Evolutionary conservation across 1,140 invertebrate genomes (phyloP), one percentile per base, ranked within the genome.

Genomic region (Gonatopus flavifemur): DNA sequence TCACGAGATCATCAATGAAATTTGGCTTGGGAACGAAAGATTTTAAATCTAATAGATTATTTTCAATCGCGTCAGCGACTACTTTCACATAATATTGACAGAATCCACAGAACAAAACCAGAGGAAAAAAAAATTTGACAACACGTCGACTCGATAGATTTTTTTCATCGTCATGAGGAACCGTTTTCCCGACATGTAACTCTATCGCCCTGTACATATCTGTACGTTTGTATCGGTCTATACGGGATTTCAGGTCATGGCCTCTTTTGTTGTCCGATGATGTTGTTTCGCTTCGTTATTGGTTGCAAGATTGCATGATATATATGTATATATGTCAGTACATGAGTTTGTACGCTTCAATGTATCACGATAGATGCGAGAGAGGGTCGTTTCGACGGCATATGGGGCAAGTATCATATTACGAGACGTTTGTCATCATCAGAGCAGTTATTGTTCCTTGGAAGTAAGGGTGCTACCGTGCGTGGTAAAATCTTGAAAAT

Each of bases 361-460:
- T 46, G 57, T 59, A 54, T 51, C 47, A 38, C 40, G 42, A 56
- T 49, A 43, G 49, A 53, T 53, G 35, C 30, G 16, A n/a, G 54
- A 28, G 50, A 66, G 69, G 71, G 70, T 69, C 59, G 53, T 47
- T 63, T 64, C n/a, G 55, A 49, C 57, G 46, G 64, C 64, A 72
- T 75, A 74, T 75, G 75, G 74, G 72, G 55, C 59, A 40, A 37
- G 62, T 76, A 77, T 77, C 73, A 56, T 55, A 57, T 77, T 77
- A 72, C 74, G 42, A 62, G 64, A 69, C 73, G 72, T 77, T 77
- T 77, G 69, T 77, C 72, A 76, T 77, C 70, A 77, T 74, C 73
- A 76, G 66, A 62, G 52, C 25, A 43, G 59, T 62, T 59, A 74
- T 76, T 76, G 72, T 76, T 73, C 70, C 66, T 62, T 33, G 43